Base-by-base conservation (phyloP, 2,113 vertebrate genomes). In the Zosterops japonicus region DNA sequence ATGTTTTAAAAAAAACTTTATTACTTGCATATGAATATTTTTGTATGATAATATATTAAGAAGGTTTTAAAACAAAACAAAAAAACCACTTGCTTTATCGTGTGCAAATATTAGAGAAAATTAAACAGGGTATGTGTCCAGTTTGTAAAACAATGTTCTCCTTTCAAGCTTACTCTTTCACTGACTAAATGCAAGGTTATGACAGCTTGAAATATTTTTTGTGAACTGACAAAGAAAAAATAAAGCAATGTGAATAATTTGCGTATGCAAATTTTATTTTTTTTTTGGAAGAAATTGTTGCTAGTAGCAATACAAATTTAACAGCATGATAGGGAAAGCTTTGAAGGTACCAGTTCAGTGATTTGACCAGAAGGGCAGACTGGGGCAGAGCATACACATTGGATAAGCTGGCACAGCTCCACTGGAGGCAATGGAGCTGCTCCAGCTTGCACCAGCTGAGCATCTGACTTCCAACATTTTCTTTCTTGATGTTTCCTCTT, bases 11-110 rank as follows among this genome's bases (percentile, higher is more conserved):
- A 95, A 68, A 49, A 83, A 92, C 97, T 97, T 98, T 97, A 95
- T 92, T 96, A 97, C 89, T 96, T 97, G 96, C 90, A 95, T 97
- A 98, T 97, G 67, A 97, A 97, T 98, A 98, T 98, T 98, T 98
- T 98, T 98, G 97, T 98, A 98, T 96, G 70, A 95, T 96, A 78
- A 94, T 96, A 97, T 86, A 90, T 36, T n/a, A 96, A 94, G 94
- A 97, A 97, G 52, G 61, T 96, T 97, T 97, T 96, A 94, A 97
- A 92, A 93, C 57, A 92, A 72, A 97, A 89, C 39, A 85, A 81
- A 91, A 93, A 93, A 75, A 36, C 61, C 90, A 97, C 70, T 97
- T 98, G 93, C 96, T 98, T 98, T 97, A 95, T 97, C 94, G 76
- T 93, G 92, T 96, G 83, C 90, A 97, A 95, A 96, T 97, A 98